Conservation (phyloP, 2,888 invertebrate genomes). For the Tinea trinotella region DNA sequence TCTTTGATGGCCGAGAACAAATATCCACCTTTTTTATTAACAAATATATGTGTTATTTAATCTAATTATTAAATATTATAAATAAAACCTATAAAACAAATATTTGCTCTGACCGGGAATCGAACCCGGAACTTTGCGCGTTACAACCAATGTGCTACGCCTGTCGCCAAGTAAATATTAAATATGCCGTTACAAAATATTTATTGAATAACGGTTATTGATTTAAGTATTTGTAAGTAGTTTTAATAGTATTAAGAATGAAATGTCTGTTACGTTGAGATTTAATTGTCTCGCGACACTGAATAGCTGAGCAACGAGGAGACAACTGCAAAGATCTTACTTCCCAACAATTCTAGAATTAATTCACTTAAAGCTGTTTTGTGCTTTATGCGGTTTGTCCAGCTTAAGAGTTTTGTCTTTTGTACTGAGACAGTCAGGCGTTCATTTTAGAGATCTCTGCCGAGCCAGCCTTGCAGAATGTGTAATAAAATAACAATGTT, state of each 20-base stretch:
- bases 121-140: too few species aligned
- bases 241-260: neutral
- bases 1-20: too few species aligned
- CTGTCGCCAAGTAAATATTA: too few species aligned
- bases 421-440: constrained; percentile 26
- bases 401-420: constrained; percentile 27
- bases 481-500: constrained; percentile 5
- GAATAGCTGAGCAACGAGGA: constrained; percentile 9
- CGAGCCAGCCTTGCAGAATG: constrained; percentile 1
- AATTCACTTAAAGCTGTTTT: constrained; percentile 30
- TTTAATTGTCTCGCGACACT: constrained; percentile 14
- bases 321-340: constrained; percentile 18
- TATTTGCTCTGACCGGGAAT: too few species aligned
- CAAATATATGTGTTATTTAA: too few species aligned
- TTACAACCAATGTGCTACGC: too few species aligned
- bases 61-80: too few species aligned
- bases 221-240: neutral
- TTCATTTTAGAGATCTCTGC: constrained; percentile 19
- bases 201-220: neutral
- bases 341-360: constrained; percentile 25
- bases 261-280: constrained; percentile 14
- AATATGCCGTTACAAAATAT: too few species aligned
- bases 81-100: too few species aligned
- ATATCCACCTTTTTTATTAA: too few species aligned
- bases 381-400: constrained; percentile 29